phyloP scores from a whole-genome alignment of 2,113 vertebrate species.

The Ceyx melanurus region DNA sequence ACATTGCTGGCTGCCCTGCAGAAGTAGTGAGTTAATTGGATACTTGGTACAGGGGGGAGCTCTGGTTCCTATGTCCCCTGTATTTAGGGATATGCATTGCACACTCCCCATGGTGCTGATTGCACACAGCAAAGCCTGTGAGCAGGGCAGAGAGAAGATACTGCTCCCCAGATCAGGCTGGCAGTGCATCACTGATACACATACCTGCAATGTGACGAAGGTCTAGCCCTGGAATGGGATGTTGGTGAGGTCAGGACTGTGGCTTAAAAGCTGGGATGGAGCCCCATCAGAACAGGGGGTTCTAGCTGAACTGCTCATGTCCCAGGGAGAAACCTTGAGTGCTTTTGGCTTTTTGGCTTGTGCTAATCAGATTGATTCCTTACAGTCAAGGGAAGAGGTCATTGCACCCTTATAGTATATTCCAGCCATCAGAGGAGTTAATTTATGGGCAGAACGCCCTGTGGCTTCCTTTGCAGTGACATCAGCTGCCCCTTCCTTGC shows the following conservation, averaged over 20 bases:
- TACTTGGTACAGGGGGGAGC: background rate
- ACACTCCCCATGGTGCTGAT: accelerated
- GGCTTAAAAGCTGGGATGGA: background rate
- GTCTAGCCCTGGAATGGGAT: accelerated
- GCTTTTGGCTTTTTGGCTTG: background rate
- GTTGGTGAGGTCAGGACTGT: background rate
- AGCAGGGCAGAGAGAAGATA: background rate
- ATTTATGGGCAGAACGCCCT: background rate
- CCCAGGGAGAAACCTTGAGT: background rate
- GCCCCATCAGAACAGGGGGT: background rate
- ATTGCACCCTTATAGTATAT: background rate
- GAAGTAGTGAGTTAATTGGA: background rate
- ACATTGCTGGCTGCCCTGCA: background rate
- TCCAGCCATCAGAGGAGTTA: background rate
- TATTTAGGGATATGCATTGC: background rate
- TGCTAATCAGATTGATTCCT: background rate
- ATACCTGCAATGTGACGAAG: background rate
- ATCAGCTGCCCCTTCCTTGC: background rate
- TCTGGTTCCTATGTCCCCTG: accelerated
- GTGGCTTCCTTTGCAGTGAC: background rate
- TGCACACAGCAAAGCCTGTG: background rate
- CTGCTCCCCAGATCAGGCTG: background rate
- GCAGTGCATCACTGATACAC: background rate
- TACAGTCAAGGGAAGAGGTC: background rate
- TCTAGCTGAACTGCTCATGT: background rate